phyloP scores from a whole-genome alignment of 2,888 invertebrate species.

The Iselma pallidipennis region DNA sequence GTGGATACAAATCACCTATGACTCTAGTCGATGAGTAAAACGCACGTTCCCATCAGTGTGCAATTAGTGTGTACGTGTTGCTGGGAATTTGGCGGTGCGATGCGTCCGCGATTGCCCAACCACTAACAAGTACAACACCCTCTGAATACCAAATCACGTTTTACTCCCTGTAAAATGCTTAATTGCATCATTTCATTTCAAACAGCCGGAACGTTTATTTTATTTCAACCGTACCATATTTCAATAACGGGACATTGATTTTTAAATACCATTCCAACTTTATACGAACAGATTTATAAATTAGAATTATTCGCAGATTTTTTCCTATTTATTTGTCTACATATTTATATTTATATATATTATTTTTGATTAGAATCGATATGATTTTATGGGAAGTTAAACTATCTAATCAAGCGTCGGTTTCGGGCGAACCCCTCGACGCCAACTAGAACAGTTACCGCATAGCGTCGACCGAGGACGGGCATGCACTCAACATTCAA shows the following conservation, averaged over 20 bases:
- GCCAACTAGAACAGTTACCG: conserved; percentile 40
- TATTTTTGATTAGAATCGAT: conserved; percentile 1
- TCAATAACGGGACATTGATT: conserved; percentile 20
- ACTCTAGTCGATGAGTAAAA: conserved; percentile 50
- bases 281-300: no score
- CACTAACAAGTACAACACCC: conserved; percentile 52
- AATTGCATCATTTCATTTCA: conserved; percentile 52
- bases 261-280: neutral
- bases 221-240: conserved; percentile 22
- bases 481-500: conserved; percentile 47
- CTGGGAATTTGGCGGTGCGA: conserved; percentile 45
- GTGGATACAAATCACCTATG: conserved; percentile 47
- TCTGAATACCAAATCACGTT: conserved; percentile 53
- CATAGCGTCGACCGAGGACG: conserved; percentile 40
- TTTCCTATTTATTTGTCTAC: no score
- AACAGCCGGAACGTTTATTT: conserved; percentile 25
- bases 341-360: neutral
- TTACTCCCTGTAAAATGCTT: conserved; percentile 50
- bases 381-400: conserved; percentile 23
- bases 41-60: conserved; percentile 55
- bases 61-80: conserved; percentile 56
- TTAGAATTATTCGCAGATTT: no score
- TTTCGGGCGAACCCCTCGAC: conserved; percentile 34
- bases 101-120: conserved; percentile 39
- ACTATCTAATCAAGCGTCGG: conserved; percentile 35